Evolutionary conservation across 2,888 invertebrate species (phyloP).

Genomic region (Lycia hirtaria): DNA sequence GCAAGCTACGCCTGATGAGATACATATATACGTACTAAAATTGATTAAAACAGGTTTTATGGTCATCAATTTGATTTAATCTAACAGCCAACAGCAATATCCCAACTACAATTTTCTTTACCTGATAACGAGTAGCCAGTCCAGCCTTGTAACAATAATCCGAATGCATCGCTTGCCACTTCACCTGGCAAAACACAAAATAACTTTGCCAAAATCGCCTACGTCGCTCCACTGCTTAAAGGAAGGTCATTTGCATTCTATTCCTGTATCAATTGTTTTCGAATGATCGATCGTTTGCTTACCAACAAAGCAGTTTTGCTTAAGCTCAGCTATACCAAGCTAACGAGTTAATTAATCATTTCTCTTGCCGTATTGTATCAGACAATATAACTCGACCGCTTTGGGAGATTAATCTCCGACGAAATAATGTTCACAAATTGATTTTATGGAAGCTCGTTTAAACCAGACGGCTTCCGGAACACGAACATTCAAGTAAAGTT

Average conservation of each 20-base stretch:
- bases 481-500: constrained; percentile 11
- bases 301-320: constrained; percentile 38
- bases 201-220: constrained; percentile 43
- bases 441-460: constrained; percentile 23
- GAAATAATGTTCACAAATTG: constrained; percentile 14
- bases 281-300: constrained; percentile 45
- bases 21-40: neutral
- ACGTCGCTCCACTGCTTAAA: constrained; percentile 44
- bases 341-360: constrained; percentile 34
- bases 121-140: constrained; percentile 9
- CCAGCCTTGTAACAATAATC: constrained; percentile 13
- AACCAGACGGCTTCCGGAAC: constrained; percentile 26
- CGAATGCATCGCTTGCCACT: constrained; percentile 36
- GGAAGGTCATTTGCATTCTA: constrained; percentile 58
- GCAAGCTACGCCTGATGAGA: neutral
- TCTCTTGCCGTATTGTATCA: constrained; percentile 17
- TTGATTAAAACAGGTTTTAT: no score
- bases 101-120: constrained; percentile 4
- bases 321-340: constrained; percentile 15
- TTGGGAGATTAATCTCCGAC: constrained; percentile 16
- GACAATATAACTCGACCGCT: constrained; percentile 22
- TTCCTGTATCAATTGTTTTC: constrained; percentile 43
- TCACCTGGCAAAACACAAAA: constrained; percentile 43
- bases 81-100: neutral
- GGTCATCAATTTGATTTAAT: constrained; percentile 12